Conservation (phyloP, 2,797 vertebrate species). For the Cryptoprocta ferox region DNA sequence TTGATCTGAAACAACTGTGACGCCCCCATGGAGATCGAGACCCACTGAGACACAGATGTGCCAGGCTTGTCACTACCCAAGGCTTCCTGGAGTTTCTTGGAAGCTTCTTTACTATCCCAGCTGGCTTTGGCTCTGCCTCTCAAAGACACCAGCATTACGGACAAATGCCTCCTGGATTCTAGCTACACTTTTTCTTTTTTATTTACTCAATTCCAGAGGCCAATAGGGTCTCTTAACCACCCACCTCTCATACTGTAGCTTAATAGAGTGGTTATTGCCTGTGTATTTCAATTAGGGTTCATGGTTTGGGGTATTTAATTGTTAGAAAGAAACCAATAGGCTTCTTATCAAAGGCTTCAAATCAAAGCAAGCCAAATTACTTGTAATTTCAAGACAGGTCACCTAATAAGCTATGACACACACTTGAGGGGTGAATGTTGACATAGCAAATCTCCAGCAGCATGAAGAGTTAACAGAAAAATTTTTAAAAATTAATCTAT, state of each 20-base stretch:
- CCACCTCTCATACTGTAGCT: not conserved
- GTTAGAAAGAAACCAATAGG: conserved; percentile 18
- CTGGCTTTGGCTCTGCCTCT: not conserved
- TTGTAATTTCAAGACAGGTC: not conserved
- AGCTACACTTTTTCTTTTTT: not conserved
- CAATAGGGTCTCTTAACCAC: not conserved
- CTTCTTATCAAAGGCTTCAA: conserved; percentile 30
- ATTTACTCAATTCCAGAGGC: conserved; percentile 35
- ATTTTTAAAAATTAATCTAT: conserved; percentile 61
- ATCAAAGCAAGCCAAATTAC: conserved; percentile 64
- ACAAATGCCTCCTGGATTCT: conserved; percentile 13
- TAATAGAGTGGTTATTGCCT: conserved; percentile 44
- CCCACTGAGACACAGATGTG: not conserved
- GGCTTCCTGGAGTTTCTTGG: not conserved
- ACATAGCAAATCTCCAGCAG: conserved; percentile 42
- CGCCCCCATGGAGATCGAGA: not conserved
- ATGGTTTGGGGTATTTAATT: conserved; percentile 2
- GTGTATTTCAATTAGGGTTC: conserved; percentile 53
- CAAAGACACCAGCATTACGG: not conserved
- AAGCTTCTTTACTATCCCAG: not conserved
- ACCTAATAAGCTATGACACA: not conserved
- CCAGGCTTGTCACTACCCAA: not conserved
- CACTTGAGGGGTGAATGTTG: conserved; percentile 48
- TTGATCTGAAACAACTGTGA: not conserved
- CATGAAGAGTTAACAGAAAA: conserved; percentile 71